Percentiles rank a stretch among this genome's conserved stretches.
These are phyloP conservation scores for Formicarius rufipectus DNA, from an alignment of 2,113 vertebrate species.

Conservation along the genomic window DNA sequence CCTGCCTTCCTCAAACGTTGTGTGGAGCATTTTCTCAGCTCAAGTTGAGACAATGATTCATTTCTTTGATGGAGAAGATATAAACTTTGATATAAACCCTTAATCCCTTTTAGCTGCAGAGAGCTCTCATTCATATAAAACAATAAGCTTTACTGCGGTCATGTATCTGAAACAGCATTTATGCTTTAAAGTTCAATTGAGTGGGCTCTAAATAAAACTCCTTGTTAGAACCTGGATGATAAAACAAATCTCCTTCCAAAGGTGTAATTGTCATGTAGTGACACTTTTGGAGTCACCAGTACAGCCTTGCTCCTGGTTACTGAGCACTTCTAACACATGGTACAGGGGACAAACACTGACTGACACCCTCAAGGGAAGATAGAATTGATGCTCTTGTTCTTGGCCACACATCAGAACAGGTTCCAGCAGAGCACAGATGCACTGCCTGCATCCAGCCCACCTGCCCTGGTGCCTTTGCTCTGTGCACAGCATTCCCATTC, in stretches of 20 bases:
- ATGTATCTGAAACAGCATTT: background rate
- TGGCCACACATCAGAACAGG: background rate
- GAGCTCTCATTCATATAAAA: background rate
- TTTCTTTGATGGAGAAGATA: background rate
- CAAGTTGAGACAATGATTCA: background rate
- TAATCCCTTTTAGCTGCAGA: background rate
- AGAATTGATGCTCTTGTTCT: accelerated
- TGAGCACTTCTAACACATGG: background rate
- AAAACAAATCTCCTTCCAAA: background rate
- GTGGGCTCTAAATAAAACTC: background rate
- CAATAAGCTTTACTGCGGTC: background rate
- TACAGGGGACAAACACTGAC: background rate
- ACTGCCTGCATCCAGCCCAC: background rate
- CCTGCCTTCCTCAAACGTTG: background rate
- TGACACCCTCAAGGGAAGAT: background rate
- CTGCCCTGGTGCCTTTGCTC: background rate
- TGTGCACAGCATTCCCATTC: background rate
- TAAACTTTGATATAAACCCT: background rate
- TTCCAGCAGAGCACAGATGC: background rate
- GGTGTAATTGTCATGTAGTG: background rate
- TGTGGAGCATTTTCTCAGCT: background rate
- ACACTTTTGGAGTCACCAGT: background rate
- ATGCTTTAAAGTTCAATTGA: background rate
- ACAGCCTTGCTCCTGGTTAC: background rate
- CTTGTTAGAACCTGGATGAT: background rate